phyloP scores from a whole-genome alignment of 2,888 invertebrate species.

The Merodon equestris region DNA sequence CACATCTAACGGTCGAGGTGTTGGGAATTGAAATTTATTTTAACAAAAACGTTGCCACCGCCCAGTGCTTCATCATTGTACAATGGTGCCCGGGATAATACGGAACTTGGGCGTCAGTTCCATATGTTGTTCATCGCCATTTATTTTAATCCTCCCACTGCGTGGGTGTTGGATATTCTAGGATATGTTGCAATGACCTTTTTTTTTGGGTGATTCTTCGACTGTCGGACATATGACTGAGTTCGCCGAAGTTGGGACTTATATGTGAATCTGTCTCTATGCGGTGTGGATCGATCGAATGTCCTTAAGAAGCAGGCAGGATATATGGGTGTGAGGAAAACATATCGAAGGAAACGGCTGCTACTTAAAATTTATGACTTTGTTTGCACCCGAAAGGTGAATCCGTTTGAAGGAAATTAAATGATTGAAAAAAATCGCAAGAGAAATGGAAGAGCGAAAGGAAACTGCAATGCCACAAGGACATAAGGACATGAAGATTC shows the following conservation, averaged over 20 bases:
- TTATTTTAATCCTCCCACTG: slow-evolving; percentile 56
- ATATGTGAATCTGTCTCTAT: slow-evolving; percentile 49
- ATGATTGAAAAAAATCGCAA: slow-evolving; percentile 30
- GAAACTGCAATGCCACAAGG: slow-evolving; percentile 2
- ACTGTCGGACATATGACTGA: slow-evolving; percentile 31
- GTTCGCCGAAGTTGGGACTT: slow-evolving; percentile 20
- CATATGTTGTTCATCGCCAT: slow-evolving; percentile 66
- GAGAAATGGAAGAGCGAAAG: not conserved
- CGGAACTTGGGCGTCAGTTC: slow-evolving; percentile 63
- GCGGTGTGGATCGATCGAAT: slow-evolving; percentile 63
- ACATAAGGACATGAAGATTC: not conserved
- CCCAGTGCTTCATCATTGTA: slow-evolving; percentile 27
- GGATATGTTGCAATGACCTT: slow-evolving; percentile 49
- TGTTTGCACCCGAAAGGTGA: slow-evolving; percentile 71
- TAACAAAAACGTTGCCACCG: slow-evolving; percentile 28
- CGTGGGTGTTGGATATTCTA: slow-evolving; percentile 23
- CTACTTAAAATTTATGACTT: slow-evolving; percentile 71
- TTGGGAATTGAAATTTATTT: slow-evolving; percentile 66
- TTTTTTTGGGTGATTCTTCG: slow-evolving; percentile 14
- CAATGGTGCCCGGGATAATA: slow-evolving; percentile 16
- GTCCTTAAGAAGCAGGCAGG: slow-evolving; percentile 36
- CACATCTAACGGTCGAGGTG: slow-evolving; percentile 46
- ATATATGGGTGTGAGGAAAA: slow-evolving; percentile 44
- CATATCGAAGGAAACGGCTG: slow-evolving; percentile 69
- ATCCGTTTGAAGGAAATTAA: slow-evolving; percentile 68